Evolutionary conservation across 2,888 invertebrate genomes (phyloP).

Genomic region (Helicoverpa assulta): DNA sequence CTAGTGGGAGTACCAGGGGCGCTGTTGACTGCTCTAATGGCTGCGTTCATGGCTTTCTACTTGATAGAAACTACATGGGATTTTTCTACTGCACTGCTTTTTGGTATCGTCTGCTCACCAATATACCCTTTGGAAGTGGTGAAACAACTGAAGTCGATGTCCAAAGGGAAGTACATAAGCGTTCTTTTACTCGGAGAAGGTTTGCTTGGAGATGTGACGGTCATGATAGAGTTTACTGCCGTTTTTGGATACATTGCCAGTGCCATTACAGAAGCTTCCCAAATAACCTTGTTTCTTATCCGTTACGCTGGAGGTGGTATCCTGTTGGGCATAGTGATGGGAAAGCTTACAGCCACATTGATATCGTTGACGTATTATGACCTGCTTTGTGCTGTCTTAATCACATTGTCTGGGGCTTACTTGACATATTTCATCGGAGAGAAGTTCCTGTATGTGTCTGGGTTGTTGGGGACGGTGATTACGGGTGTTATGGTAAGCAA

Average conservation of each 20-base stretch:
- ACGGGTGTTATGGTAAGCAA: conserved; percentile 81
- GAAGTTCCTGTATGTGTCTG: conserved; percentile 84
- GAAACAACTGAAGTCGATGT: conserved; percentile 77
- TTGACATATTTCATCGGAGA: conserved; percentile 85
- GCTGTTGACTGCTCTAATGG: conserved; percentile 77
- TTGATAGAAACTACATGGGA: conserved; percentile 81
- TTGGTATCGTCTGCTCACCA: conserved; percentile 82
- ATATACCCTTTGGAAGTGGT: conserved; percentile 86
- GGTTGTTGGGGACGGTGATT: conserved; percentile 79
- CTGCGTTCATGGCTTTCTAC: conserved; percentile 80
- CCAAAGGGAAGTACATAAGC: conserved; percentile 83
- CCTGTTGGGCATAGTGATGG: conserved; percentile 80
- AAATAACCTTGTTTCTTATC: conserved; percentile 77
- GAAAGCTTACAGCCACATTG: conserved; percentile 76
- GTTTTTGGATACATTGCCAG: conserved; percentile 79
- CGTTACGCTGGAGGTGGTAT: conserved; percentile 82
- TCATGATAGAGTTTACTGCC: conserved; percentile 83
- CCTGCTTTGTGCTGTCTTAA: conserved; percentile 78
- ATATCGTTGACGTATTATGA: conserved; percentile 83
- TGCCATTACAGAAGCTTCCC: conserved; percentile 75
- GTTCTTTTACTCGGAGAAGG: conserved; percentile 83
- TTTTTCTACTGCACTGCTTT: conserved; percentile 77
- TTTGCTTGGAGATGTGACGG: conserved; percentile 82
- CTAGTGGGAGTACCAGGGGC: conserved; percentile 81
- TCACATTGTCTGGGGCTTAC: conserved; percentile 81